phyloP scores from a whole-genome alignment of 2,888 invertebrate species.

The Rhagonycha fulva region DNA sequence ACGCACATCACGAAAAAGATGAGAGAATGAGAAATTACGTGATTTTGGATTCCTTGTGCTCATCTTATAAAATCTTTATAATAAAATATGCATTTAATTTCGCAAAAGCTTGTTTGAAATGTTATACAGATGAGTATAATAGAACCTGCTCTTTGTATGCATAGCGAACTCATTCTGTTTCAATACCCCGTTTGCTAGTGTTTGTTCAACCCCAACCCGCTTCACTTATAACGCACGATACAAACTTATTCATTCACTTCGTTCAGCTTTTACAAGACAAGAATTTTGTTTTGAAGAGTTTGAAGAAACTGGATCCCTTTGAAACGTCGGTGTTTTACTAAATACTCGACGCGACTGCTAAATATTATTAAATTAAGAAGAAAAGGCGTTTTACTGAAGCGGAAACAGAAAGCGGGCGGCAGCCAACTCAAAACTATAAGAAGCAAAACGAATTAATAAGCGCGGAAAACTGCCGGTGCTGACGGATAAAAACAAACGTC shows the following conservation, averaged over 20 bases:
- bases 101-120: conserved; percentile 41
- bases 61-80: conserved; percentile 32
- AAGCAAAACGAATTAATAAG: conserved; percentile 39
- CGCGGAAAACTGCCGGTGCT: conserved; percentile 33
- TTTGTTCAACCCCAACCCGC: conserved; percentile 37
- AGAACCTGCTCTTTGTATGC: conserved; percentile 43
- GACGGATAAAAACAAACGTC: conserved; percentile 31
- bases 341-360: conserved; percentile 48
- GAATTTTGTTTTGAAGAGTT: conserved; percentile 48
- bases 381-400: conserved; percentile 49
- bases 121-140: conserved; percentile 40
- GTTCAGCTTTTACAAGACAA: conserved; percentile 40
- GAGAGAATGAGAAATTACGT: conserved; percentile 21
- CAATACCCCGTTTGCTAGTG: conserved; percentile 41
- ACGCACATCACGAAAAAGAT: neutral
- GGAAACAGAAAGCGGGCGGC: conserved; percentile 40
- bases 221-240: conserved; percentile 40
- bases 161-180: conserved; percentile 41
- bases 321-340: conserved; percentile 47
- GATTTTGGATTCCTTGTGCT: conserved; percentile 27
- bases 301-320: conserved; percentile 45
- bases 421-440: conserved; percentile 35
- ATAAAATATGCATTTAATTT: conserved; percentile 50
- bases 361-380: conserved; percentile 54
- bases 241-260: conserved; percentile 45